These are phyloP conservation scores for Panulirus ornatus DNA, from an alignment of 1,140 invertebrate genomes.

Conservation along the genomic window DNA sequence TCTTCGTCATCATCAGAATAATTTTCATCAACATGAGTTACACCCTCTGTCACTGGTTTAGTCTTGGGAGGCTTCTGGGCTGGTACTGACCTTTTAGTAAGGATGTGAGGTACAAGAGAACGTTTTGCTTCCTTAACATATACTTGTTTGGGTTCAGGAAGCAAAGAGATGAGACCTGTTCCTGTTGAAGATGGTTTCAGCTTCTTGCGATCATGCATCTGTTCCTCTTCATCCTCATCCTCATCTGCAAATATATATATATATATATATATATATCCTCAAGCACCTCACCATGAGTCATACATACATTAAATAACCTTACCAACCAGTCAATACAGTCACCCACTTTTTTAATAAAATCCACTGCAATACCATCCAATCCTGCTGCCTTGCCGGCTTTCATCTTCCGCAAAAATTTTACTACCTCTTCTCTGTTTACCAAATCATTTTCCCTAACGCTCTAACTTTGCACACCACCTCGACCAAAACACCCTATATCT, in stretches of 20 bases:
- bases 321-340: too few species aligned
- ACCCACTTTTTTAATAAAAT: too few species aligned
- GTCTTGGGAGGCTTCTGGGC: slow-evolving; percentile 8
- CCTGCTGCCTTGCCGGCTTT: too few species aligned
- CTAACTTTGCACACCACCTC: too few species aligned
- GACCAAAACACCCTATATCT: too few species aligned
- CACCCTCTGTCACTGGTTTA: not conserved
- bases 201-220: slow-evolving; percentile 46
- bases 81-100: slow-evolving; percentile 67
- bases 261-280: too few species aligned
- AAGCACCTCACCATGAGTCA: too few species aligned
- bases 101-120: slow-evolving; percentile 69
- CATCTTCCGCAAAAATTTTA: too few species aligned
- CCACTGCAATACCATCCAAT: too few species aligned
- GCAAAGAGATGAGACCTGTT: slow-evolving; percentile 73
- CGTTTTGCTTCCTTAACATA: slow-evolving; percentile 60
- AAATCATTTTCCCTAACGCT: too few species aligned
- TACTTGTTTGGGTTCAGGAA: slow-evolving; percentile 71
- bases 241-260: slow-evolving; percentile 74
- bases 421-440: too few species aligned
- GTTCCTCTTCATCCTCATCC: slow-evolving; percentile 62
- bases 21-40: not conserved
- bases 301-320: too few species aligned
- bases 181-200: slow-evolving; percentile 60
- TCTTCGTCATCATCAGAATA: slow-evolving; percentile 61